A percentile compares a stretch with the other conserved stretches of the same genome.
phyloP scores from a whole-genome alignment of 1,140 invertebrate species.

The Cherax quadricarinatus region DNA sequence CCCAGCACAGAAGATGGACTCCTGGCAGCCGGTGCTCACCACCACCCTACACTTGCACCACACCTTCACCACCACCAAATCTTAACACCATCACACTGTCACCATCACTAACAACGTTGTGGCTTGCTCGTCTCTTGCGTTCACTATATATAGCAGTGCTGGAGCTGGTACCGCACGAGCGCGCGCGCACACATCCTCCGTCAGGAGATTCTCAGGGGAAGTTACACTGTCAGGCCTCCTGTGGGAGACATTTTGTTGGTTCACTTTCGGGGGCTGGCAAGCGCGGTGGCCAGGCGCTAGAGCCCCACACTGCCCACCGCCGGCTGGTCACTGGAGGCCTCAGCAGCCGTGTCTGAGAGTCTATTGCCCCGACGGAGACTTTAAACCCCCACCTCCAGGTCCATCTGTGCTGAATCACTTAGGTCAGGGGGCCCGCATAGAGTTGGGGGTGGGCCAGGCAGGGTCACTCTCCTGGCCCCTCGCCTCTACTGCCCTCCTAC shows the following conservation, averaged over 20 bases:
- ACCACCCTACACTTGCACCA: background rate
- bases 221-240: too few species aligned
- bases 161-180: too few species aligned
- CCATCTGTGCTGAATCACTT: background rate
- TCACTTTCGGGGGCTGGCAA: too few species aligned
- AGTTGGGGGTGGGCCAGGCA: background rate
- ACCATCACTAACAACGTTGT: slow-evolving; percentile 2
- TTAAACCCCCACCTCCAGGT: background rate
- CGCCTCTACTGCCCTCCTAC: background rate
- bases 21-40: background rate
- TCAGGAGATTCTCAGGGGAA: too few species aligned
- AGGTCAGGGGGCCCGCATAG: background rate
- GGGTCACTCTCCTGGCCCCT: background rate
- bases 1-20: background rate
- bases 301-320: too few species aligned
- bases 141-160: too few species aligned
- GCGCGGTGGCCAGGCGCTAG: too few species aligned
- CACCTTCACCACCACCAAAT: slow-evolving; percentile 29
- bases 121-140: too few species aligned
- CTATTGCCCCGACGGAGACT: background rate
- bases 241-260: slow-evolving; percentile 29
- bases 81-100: background rate
- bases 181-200: too few species aligned
- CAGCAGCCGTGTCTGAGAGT: too few species aligned
- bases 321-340: too few species aligned